These are phyloP conservation scores for Anser cygnoides DNA, from an alignment of 2,113 vertebrate species.

Conservation along the genomic window DNA sequence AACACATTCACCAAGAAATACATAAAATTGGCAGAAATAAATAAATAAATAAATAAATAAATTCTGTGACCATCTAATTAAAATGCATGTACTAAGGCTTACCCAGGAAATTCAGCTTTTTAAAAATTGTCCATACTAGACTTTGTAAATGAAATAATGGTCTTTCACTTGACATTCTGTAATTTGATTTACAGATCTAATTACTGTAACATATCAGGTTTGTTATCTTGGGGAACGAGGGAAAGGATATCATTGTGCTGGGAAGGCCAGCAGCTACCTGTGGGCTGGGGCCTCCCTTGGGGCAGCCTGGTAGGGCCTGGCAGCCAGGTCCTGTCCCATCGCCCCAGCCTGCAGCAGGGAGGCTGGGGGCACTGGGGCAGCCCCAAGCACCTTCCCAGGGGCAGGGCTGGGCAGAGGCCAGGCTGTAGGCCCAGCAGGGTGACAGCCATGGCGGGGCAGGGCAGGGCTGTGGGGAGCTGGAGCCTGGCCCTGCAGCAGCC, in stretches of 20 bases:
- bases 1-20: background rate
- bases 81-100: accelerated
- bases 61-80: background rate
- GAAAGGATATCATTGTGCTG: accelerated
- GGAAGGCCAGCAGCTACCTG: background rate
- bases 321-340: background rate
- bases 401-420: too few species aligned
- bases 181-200: background rate
- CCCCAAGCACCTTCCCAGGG: background rate
- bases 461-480: background rate
- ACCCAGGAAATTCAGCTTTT: background rate
- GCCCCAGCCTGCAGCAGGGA: background rate
- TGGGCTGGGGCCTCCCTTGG: too few species aligned
- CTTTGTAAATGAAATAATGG: background rate
- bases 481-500: background rate
- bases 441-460: accelerated
- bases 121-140: background rate
- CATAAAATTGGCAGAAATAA: background rate
- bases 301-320: background rate
- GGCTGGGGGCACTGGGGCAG: background rate
- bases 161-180: background rate
- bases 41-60: background rate
- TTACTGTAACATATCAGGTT: accelerated
- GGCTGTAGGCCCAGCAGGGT: background rate
- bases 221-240: background rate